These are phyloP conservation scores for Camponotus vicinus DNA, from an alignment of 1,140 invertebrate genomes.

Conservation along the genomic window DNA sequence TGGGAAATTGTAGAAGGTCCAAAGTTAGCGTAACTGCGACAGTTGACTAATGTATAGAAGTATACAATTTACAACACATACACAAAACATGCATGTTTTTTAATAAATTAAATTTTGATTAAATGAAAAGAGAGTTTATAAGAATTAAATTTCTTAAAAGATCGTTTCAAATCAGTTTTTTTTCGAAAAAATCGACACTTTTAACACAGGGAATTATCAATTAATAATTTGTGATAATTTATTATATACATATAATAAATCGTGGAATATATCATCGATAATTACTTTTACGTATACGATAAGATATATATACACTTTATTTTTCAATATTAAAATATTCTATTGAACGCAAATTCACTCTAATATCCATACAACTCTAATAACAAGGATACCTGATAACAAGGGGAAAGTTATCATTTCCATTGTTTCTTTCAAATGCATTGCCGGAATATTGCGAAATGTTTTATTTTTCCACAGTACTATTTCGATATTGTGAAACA, in stretches of 20 bases:
- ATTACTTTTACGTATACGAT: not conserved
- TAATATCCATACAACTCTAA: not conserved
- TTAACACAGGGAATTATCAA: not conserved
- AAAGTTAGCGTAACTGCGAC: not conserved
- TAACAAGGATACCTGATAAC: not conserved
- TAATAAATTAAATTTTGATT: slow-evolving; percentile 13
- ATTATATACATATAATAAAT: slow-evolving; percentile 21
- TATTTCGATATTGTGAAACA: slow-evolving; percentile 38
- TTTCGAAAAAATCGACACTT: not conserved
- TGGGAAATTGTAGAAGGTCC: too few species aligned
- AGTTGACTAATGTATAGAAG: not conserved
- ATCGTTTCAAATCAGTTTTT: not conserved
- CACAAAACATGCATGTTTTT: not conserved
- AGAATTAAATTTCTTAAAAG: not conserved
- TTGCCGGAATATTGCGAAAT: slow-evolving; percentile 2
- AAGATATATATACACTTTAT: not conserved
- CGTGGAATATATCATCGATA: not conserved
- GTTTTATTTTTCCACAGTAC: not conserved
- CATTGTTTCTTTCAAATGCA: not conserved
- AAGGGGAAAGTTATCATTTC: not conserved
- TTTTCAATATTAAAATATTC: slow-evolving; percentile 17
- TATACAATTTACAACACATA: slow-evolving; percentile 9
- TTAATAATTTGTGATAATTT: not conserved
- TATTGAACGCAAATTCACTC: not conserved
- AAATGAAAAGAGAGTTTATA: not conserved